Evolutionary conservation across 2,113 vertebrate species (phyloP).

Genomic region (Neodontobutis hainanensis): DNA sequence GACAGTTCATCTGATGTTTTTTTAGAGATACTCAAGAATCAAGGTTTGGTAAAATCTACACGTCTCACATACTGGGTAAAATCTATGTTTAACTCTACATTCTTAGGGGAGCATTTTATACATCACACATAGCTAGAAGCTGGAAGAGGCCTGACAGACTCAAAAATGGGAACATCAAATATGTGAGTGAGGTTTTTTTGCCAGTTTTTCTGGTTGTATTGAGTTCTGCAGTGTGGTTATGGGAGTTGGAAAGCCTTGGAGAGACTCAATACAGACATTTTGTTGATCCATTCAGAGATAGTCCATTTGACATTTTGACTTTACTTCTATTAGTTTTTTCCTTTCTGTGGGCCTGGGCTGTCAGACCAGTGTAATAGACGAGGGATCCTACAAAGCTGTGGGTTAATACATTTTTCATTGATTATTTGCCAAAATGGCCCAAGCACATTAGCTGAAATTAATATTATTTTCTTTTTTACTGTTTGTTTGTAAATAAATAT

Average conservation of each 20-base stretch:
- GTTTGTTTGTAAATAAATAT: too few species aligned
- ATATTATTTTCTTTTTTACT: too few species aligned
- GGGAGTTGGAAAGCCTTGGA: slow-evolving; percentile 59
- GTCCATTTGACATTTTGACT: slow-evolving; percentile 74
- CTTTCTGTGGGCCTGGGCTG: slow-evolving; percentile 45
- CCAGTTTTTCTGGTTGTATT: slow-evolving; percentile 46
- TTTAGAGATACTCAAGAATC: slow-evolving; percentile 38
- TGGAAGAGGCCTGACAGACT: slow-evolving; percentile 64
- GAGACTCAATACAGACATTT: slow-evolving; percentile 68
- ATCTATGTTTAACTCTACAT: slow-evolving; percentile 57
- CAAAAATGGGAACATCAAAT: slow-evolving; percentile 69
- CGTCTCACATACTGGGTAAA: slow-evolving; percentile 34
- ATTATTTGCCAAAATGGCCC: too few species aligned
- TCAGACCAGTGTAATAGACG: slow-evolving; percentile 46
- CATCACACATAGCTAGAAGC: slow-evolving; percentile 55
- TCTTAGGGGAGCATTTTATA: slow-evolving; percentile 69
- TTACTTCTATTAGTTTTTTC: slow-evolving; percentile 52
- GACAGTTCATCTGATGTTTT: slow-evolving; percentile 23
- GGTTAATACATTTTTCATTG: too few species aligned
- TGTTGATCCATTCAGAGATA: slow-evolving; percentile 61
- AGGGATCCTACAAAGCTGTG: too few species aligned
- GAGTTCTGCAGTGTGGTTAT: slow-evolving; percentile 50
- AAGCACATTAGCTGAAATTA: too few species aligned
- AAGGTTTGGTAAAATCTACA: slow-evolving; percentile 24
- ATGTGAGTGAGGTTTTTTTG: slow-evolving; percentile 59